These are phyloP conservation scores for Pyrochroa serraticornis DNA, from an alignment of 2,888 invertebrate genomes.

Conservation along the genomic window DNA sequence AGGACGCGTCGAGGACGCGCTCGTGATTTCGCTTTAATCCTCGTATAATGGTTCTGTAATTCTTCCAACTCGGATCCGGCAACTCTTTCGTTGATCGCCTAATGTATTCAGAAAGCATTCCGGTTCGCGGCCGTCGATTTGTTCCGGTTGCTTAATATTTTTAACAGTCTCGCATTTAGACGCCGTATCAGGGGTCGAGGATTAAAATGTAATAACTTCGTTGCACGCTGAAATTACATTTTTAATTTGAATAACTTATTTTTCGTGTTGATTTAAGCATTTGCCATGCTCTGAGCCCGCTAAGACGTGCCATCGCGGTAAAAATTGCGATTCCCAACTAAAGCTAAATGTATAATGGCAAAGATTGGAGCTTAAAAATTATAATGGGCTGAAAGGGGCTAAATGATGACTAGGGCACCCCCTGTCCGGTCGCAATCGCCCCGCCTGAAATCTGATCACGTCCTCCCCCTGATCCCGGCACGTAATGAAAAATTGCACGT, in stretches of 20 bases:
- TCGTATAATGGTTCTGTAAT: conserved; percentile 61
- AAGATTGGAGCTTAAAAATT: conserved; percentile 77
- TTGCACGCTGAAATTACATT: conserved; percentile 65
- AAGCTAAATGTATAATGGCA: conserved; percentile 75
- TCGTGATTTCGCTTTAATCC: conserved; percentile 61
- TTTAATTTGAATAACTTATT: conserved; percentile 77
- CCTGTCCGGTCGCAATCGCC: conserved; percentile 36
- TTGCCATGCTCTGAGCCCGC: conserved; percentile 62
- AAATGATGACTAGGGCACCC: conserved; percentile 58
- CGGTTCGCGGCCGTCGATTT: conserved; percentile 51
- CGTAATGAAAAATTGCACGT: conserved; percentile 72
- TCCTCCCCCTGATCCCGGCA: conserved; percentile 67
- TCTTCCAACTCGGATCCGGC: conserved; percentile 55
- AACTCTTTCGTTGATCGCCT: conserved; percentile 57
- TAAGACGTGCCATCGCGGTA: conserved; percentile 72
- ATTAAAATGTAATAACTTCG: conserved; percentile 61
- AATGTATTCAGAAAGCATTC: conserved; percentile 56
- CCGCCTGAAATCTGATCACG: conserved; percentile 60
- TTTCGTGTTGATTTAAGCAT: conserved; percentile 75
- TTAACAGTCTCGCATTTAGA: conserved; percentile 57
- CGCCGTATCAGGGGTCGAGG: conserved; percentile 56
- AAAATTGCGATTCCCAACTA: conserved; percentile 75
- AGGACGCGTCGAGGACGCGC: conserved; percentile 43
- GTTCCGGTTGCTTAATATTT: conserved; percentile 59
- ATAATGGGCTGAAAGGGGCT: conserved; percentile 64